phyloP scores from a whole-genome alignment of 1,140 invertebrate genomes.

The Zaprionus tsacasi region DNA sequence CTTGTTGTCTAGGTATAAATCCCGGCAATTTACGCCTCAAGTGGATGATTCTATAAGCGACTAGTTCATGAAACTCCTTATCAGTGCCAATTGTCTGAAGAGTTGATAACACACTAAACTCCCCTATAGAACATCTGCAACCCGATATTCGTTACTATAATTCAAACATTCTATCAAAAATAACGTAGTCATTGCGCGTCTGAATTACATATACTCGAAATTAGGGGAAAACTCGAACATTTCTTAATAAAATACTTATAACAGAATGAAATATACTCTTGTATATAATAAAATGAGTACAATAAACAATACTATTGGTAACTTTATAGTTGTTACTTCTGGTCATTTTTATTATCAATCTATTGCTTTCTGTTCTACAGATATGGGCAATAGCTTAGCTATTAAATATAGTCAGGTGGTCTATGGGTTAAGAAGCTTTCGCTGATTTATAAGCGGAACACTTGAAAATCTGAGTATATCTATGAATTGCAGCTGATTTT shows the following conservation, averaged over 20 bases:
- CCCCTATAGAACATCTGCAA: slow-evolving; percentile 5
- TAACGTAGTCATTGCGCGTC: neutral
- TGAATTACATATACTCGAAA: too few species aligned
- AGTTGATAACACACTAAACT: slow-evolving; percentile 10
- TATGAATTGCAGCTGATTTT: slow-evolving; percentile 2
- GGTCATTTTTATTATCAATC: slow-evolving; percentile 4
- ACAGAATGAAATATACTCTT: too few species aligned
- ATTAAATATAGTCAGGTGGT: slow-evolving; percentile 27
- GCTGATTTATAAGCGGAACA: slow-evolving; percentile 31
- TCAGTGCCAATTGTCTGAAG: slow-evolving; percentile 32
- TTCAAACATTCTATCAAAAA: neutral
- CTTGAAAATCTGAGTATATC: slow-evolving; percentile 1
- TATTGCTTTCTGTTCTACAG: neutral
- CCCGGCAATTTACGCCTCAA: slow-evolving; percentile 40
- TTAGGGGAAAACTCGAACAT: too few species aligned
- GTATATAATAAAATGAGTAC: too few species aligned
- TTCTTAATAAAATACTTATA: too few species aligned
- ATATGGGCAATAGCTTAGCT: slow-evolving; percentile 8
- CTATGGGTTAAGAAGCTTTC: slow-evolving; percentile 4
- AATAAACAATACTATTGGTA: slow-evolving; percentile 36
- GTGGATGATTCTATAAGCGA: slow-evolving; percentile 56
- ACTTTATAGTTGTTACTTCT: slow-evolving; percentile 8
- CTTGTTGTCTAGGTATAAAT: slow-evolving; percentile 29
- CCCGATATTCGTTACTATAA: neutral
- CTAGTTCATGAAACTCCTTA: slow-evolving; percentile 61